Evolutionary conservation across 2,888 invertebrate genomes (phyloP).

Genomic region (Ypsolopha scabrella): DNA sequence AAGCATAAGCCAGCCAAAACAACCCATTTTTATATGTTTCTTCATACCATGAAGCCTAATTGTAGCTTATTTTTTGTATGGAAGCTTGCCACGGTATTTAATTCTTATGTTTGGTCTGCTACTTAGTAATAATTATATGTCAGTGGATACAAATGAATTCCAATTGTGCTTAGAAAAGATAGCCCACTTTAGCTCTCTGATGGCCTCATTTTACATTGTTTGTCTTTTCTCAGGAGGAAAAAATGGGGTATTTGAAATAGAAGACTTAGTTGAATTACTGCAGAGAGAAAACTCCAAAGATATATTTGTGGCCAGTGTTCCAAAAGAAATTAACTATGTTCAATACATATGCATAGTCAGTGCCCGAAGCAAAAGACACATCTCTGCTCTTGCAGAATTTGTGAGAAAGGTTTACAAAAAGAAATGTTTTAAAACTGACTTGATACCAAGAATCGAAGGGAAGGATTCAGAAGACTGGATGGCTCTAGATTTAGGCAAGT

Average conservation of each 20-base stretch:
- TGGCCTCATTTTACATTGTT: too few relatives aligned
- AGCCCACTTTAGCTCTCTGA: too few relatives aligned
- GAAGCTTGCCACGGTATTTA: too few relatives aligned
- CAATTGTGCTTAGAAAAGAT: neutral
- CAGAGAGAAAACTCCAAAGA: conserved; percentile 82
- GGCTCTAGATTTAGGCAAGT: conserved; percentile 87
- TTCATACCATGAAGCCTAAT: too few relatives aligned
- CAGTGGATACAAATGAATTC: neutral
- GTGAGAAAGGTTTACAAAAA: conserved; percentile 82
- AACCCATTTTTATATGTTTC: too few relatives aligned
- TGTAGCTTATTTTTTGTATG: too few relatives aligned
- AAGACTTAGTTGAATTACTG: conserved; percentile 84
- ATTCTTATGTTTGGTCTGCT: too few relatives aligned
- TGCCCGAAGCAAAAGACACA: conserved; percentile 79
- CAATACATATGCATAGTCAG: conserved; percentile 87
- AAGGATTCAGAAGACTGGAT: conserved; percentile 84
- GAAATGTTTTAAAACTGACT: conserved; percentile 73
- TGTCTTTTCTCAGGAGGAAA: conserved; percentile 75
- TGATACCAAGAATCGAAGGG: conserved; percentile 83
- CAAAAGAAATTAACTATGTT: conserved; percentile 81
- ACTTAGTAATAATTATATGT: too few relatives aligned
- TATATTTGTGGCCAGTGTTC: conserved; percentile 84
- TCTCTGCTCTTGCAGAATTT: conserved; percentile 80
- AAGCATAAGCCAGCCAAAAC: too few relatives aligned
- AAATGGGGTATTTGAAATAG: conserved; percentile 88